Evolutionary conservation across 2,113 vertebrate species (phyloP).

Genomic region (Xiphias gladius): DNA sequence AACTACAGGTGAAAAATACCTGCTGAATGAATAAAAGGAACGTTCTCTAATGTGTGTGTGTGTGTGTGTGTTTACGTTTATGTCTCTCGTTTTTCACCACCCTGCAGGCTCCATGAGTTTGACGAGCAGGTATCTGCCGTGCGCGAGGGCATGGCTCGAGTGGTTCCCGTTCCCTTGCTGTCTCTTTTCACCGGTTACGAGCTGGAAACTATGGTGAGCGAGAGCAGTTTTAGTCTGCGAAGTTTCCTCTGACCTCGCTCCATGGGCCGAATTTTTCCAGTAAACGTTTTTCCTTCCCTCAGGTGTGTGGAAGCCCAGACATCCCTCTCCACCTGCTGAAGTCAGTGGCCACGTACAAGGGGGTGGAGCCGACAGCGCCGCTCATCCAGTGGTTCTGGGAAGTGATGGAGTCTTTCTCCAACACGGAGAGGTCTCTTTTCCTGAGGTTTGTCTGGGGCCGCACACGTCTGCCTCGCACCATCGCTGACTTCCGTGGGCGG

Average conservation of each 20-base stretch:
- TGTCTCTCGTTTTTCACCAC: neutral
- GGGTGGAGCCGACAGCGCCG: constrained; percentile 92
- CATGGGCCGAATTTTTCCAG: neutral
- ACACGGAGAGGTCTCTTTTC: constrained; percentile 96
- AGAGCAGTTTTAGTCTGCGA: no score
- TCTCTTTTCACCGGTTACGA: constrained; percentile 98
- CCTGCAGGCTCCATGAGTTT: constrained; percentile 95
- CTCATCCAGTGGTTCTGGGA: constrained; percentile 99
- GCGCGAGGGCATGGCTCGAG: constrained; percentile 97
- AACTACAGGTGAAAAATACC: constrained; percentile 90
- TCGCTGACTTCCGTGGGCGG: constrained; percentile 96
- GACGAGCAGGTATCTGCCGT: constrained; percentile 98
- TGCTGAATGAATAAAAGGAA: neutral
- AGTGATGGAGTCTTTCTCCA: constrained; percentile 99
- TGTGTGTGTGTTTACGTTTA: neutral
- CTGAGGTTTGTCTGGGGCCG: constrained; percentile 98
- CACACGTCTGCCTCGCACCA: constrained; percentile 96
- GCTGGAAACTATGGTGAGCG: constrained; percentile 95
- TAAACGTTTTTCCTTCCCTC: neutral
- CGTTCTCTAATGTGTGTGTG: neutral
- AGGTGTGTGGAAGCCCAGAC: constrained; percentile 99
- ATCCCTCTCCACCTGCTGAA: constrained; percentile 98
- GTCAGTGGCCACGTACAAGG: constrained; percentile 98
- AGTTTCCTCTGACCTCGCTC: neutral
- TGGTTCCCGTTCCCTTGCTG: constrained; percentile 95